Evolutionary conservation across 2,113 vertebrate species (phyloP).

Genomic region (Cygnus buccinator): DNA sequence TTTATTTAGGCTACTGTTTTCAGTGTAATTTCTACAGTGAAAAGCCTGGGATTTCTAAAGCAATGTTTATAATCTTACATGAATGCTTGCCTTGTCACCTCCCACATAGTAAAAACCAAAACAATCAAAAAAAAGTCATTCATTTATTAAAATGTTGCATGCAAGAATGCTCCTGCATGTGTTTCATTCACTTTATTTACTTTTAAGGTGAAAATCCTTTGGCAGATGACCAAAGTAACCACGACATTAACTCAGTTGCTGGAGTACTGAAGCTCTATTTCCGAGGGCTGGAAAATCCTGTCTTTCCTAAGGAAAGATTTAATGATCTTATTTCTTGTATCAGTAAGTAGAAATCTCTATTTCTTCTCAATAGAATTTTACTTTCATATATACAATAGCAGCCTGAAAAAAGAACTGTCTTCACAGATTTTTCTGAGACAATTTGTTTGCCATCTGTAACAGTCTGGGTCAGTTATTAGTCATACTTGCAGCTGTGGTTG

Average conservation of each 20-base stretch:
- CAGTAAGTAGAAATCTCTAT: slow-evolving; percentile 84
- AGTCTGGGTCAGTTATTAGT: slow-evolving; percentile 62
- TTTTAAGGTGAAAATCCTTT: slow-evolving; percentile 94
- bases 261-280: slow-evolving; percentile 98
- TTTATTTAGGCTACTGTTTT: slow-evolving; percentile 68
- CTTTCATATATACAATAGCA: not conserved
- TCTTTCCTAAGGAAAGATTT: slow-evolving; percentile 99
- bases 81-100: slow-evolving; percentile 63
- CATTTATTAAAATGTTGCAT: not conserved
- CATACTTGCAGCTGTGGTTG: slow-evolving; percentile 66
- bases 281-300: slow-evolving; percentile 95
- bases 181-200: slow-evolving; percentile 56
- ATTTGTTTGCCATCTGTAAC: slow-evolving; percentile 52
- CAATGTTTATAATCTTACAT: slow-evolving; percentile 75
- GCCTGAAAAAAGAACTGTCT: slow-evolving; percentile 51
- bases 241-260: slow-evolving; percentile 98
- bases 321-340: slow-evolving; percentile 95
- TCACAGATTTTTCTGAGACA: slow-evolving; percentile 31
- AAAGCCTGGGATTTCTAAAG: slow-evolving; percentile 62
- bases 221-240: slow-evolving; percentile 94
- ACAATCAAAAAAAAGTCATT: not conserved
- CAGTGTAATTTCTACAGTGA: slow-evolving; percentile 64
- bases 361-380: not conserved
- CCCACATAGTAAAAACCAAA: slow-evolving; percentile 52
- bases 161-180: slow-evolving; percentile 9